phyloP scores from a whole-genome alignment of 2,797 vertebrate species.

The Aplochiton taeniatus region DNA sequence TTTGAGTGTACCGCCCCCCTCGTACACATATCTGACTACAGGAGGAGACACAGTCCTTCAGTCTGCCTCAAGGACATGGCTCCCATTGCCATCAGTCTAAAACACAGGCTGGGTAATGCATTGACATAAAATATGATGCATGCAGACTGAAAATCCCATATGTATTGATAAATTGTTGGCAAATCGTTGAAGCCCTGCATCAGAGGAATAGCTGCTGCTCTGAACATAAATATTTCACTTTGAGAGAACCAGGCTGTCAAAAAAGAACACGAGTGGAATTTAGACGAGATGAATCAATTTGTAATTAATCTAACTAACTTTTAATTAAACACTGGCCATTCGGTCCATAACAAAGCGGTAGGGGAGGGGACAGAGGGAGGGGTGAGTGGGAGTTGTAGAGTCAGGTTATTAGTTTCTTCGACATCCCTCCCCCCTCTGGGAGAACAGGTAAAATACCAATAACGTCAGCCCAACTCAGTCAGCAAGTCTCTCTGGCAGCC shows the following conservation, averaged over 20 bases:
- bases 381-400: constrained; percentile 53
- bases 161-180: constrained; percentile 62
- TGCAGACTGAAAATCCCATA: constrained; percentile 38
- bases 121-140: constrained; percentile 49
- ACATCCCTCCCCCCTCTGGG: constrained; percentile 54
- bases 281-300: constrained; percentile 69
- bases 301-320: constrained; percentile 74
- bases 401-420: constrained; percentile 75
- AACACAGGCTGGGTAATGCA: constrained; percentile 46
- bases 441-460: constrained; percentile 76
- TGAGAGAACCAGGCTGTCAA: constrained; percentile 43
- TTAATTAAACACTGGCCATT: constrained; percentile 73
- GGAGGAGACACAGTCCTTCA: constrained; percentile 31
- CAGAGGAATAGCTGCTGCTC: constrained; percentile 49
- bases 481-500: constrained; percentile 76
- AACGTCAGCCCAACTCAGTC: constrained; percentile 78
- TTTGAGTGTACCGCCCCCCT: constrained; percentile 24
- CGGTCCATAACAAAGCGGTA: constrained; percentile 71
- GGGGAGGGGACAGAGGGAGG: constrained; percentile 43
- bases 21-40: constrained; percentile 23
- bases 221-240: constrained; percentile 57
- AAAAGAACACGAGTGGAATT: constrained; percentile 54
- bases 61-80: constrained; percentile 41
- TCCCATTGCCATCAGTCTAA: constrained; percentile 31
- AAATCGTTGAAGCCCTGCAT: constrained; percentile 54